Evolutionary conservation across 1,140 invertebrate genomes (phyloP), one percentile per base, ranked within the genome.

Genomic region (Bombus waltoni): DNA sequence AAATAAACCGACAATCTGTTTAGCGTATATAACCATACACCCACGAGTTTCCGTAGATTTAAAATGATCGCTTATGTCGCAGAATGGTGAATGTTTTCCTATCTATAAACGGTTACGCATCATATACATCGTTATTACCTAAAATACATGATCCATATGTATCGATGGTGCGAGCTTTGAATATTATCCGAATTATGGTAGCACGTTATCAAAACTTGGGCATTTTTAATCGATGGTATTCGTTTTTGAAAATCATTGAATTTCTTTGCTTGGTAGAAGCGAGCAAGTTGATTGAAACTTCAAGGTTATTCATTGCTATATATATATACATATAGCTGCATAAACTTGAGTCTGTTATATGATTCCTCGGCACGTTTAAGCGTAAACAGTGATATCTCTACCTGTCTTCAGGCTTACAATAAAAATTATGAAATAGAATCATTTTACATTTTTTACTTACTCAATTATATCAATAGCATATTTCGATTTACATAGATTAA

Each of bases 221-320:
- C 0, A 32, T 35, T 66, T 35, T 28, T 4, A 53, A n/a, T n/a
- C 25, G 59, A 62, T 28, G 28, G 28, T n/a, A 62, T 80, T 88
- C 32, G 65, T 89, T 71, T 38, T 72, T 77, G 59, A 81, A 87
- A 86, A 83, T 72, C 59, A 73, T 89, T 89, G 76, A 71, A 89
- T 89, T 83, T 74, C 68, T 81, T 81, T 87, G 72, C 77, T 44
- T 72, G 57, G 76, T 89, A 79, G 79, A 79, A 91, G 42, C 70
- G 15, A 40, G 81, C 83, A 79, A 81, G 80, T 74, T 47, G 65
- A n/a, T 70, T 83, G 62, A 32, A 87, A 87, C 86, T 88, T 88
- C 86, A 91, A 90, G 80, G 91, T 66, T 83, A 59, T 75, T n/a
- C 76, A 47, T 38, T 71, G 65, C 9, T 13, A 75, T 47, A 57